phyloP scores from a whole-genome alignment of 2,113 vertebrate species.

The Macroglossus sobrinus region DNA sequence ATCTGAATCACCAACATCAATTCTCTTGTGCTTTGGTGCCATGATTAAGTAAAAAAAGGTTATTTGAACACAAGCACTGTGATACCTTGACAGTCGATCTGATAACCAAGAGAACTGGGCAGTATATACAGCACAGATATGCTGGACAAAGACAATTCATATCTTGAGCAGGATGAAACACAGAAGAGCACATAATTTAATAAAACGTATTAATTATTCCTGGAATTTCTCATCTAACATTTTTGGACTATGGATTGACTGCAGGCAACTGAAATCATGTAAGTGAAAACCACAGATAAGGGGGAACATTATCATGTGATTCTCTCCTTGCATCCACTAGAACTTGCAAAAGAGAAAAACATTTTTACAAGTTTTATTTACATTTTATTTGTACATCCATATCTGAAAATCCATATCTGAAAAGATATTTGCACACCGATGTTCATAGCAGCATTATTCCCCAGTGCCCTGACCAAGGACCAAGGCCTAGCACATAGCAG shows the following conservation, averaged over 20 bases:
- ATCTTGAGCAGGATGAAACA: neutral
- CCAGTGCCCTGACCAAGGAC: neutral
- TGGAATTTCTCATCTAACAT: neutral
- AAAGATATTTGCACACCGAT: neutral
- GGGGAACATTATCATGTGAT: neutral
- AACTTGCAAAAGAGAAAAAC: neutral
- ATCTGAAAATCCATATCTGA: no score
- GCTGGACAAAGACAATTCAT: neutral
- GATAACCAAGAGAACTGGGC: neutral
- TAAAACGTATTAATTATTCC: neutral
- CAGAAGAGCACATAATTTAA: neutral
- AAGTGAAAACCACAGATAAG: neutral
- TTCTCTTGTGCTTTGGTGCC: neutral
- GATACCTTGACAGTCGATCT: neutral
- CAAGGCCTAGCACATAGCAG: neutral
- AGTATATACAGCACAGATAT: neutral
- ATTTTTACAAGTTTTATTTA: neutral
- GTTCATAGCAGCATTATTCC: no score
- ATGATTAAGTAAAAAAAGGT: neutral
- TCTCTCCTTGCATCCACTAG: neutral
- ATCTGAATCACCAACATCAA: neutral
- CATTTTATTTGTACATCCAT: no score
- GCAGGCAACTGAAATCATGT: neutral
- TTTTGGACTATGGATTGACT: neutral
- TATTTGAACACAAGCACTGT: neutral